These are phyloP conservation scores for Caenorhabditis virilis DNA, from an alignment of 2,888 invertebrate genomes.

Conservation along the genomic window DNA sequence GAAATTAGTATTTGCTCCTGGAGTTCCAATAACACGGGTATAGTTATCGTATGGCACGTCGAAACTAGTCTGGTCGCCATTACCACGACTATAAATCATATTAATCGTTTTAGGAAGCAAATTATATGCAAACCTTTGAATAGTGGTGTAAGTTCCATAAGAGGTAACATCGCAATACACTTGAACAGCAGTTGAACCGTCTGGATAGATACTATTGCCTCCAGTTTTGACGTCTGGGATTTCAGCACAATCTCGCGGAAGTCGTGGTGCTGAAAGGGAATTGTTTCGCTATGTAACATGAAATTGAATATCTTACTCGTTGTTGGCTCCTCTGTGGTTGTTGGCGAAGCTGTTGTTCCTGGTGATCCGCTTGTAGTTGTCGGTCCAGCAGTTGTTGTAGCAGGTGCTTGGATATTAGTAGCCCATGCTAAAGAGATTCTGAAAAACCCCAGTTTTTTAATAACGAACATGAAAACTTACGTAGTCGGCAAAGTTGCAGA, in stretches of 20 bases:
- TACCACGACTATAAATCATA: slow-evolving; percentile 16
- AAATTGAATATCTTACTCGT: too few species aligned
- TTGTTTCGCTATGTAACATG: too few species aligned
- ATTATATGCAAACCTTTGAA: slow-evolving; percentile 23
- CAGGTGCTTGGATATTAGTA: slow-evolving; percentile 20
- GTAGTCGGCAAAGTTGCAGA: slow-evolving; percentile 13
- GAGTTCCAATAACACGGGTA: slow-evolving; percentile 19
- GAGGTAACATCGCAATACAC: slow-evolving; percentile 26
- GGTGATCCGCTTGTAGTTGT: background rate
- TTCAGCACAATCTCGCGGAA: slow-evolving; percentile 26
- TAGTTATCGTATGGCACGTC: slow-evolving; percentile 22
- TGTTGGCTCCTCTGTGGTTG: too few species aligned
- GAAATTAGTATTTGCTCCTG: slow-evolving; percentile 32
- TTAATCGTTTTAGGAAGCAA: background rate
- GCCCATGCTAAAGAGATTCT: slow-evolving; percentile 32
- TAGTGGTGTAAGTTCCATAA: slow-evolving; percentile 22
- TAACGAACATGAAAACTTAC: background rate
- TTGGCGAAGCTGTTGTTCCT: background rate
- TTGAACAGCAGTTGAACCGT: slow-evolving; percentile 4
- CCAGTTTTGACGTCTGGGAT: slow-evolving; percentile 6
- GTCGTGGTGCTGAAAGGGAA: slow-evolving; percentile 13
- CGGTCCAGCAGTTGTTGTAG: slow-evolving; percentile 4
- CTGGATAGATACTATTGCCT: slow-evolving; percentile 22
- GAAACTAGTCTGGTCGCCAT: slow-evolving; percentile 4
- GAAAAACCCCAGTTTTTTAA: background rate